Evolutionary conservation across 2,113 vertebrate species (phyloP), one percentile per base, ranked within the genome.

Genomic region (Dipodomys spectabilis): DNA sequence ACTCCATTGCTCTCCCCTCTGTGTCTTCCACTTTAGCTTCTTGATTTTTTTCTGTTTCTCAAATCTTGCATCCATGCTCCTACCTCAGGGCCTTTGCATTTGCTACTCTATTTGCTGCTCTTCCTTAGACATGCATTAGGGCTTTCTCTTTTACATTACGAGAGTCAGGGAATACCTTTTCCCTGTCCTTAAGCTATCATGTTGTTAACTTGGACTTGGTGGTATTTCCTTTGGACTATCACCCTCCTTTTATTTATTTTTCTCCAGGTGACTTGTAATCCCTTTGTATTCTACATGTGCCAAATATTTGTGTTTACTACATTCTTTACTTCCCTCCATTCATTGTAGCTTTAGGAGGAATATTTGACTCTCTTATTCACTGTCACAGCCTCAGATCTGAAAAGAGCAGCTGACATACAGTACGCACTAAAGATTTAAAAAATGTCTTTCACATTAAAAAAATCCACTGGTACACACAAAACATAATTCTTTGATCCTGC

Each of bases 71-170:
- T 27, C 23, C 3, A 1, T 23, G 3, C 15, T 30, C 13, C 22
- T 15, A 27, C 1, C 22, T 20, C 65, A 5, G 11, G 68, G 7
- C 11, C 35, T 74, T 60, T 45, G 11, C 5, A 20, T 20, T 64
- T 65, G 27, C 5, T 57, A 9, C 12, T 64, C 19, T 39, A 28
- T 15, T 77, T 45, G 10, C 5, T 30, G 6, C 35, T 27, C 7
- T 25, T 28, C 7, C n/a, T 7, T 3, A 20, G 62, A 72, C 8
- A 11, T 1, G 6, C 82, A 25, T 39, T 0, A 0, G 1, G 28
- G 9, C 30, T 53, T 72, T 60, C 65, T n/a, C 62, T 73, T 45
- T 27, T 16, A 28, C 1, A 19, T 62, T 28, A 28, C 28, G 11
- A 57, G 15, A 77, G 39, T 30, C 15, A 28, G 18, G 20, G 39